Conservation (phyloP, 1,140 invertebrate genomes). For the Elymnias hypermnestra region DNA sequence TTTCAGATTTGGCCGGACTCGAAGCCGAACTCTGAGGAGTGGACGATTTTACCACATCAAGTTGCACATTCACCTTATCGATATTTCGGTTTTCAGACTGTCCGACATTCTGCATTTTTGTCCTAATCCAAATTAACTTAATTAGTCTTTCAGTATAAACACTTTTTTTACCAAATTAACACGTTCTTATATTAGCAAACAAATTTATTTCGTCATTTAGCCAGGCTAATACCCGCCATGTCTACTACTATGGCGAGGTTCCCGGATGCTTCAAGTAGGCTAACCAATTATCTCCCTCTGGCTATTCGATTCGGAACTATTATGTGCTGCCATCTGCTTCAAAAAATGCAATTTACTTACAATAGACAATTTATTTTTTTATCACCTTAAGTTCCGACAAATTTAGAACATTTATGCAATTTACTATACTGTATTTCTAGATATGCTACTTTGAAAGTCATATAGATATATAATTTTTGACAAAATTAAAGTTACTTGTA, state of each 20-base stretch:
- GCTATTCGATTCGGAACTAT: conserved; percentile 54
- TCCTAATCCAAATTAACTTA: conserved; percentile 80
- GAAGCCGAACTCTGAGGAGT: conserved; percentile 76
- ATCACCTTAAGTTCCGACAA: neutral
- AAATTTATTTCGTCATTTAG: conserved; percentile 81
- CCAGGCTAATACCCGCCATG: conserved; percentile 84
- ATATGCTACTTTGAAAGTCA: too few species aligned
- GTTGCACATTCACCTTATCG: conserved; percentile 81
- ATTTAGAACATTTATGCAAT: too few species aligned
- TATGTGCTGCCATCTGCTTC: conserved; percentile 54
- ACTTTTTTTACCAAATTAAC: conserved; percentile 74
- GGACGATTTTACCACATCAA: conserved; percentile 77
- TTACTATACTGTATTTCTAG: too few species aligned
- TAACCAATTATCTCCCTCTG: conserved; percentile 73
- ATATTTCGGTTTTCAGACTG: conserved; percentile 87
- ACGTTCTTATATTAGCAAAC: conserved; percentile 75
- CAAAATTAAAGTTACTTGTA: too few species aligned
- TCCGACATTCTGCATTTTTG: conserved; percentile 93
- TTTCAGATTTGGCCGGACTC: conserved; percentile 85
- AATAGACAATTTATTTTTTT: conserved; percentile 34
- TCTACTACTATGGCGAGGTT: conserved; percentile 79
- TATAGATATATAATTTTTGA: too few species aligned
- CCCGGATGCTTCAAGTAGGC: conserved; percentile 77
- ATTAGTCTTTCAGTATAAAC: conserved; percentile 75
- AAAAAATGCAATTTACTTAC: conserved; percentile 41